phyloP scores from a whole-genome alignment of 2,797 vertebrate species.

The Gila robusta region DNA sequence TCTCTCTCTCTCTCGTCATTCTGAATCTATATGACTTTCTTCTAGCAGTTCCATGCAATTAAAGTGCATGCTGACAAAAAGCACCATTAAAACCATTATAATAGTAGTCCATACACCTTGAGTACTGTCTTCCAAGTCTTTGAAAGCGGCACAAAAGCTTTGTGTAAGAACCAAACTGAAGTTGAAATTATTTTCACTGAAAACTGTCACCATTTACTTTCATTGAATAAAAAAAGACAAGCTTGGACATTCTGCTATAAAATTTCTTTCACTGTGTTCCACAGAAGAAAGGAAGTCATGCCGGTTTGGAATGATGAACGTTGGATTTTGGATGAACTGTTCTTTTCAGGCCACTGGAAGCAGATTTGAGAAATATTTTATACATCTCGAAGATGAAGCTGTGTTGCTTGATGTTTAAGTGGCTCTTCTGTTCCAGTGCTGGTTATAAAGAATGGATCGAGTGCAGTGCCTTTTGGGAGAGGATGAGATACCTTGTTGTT shows the following conservation, averaged over 20 bases:
- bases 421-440: background rate
- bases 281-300: background rate
- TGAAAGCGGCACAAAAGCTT: background rate
- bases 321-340: background rate
- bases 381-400: background rate
- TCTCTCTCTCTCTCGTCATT: background rate
- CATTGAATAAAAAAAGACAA: too few species aligned
- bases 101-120: background rate
- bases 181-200: background rate
- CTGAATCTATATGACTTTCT: background rate
- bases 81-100: background rate
- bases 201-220: background rate
- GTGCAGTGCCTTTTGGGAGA: constrained; percentile 32
- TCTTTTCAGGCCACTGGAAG: background rate
- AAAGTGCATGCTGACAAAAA: background rate
- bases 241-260: background rate
- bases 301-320: background rate
- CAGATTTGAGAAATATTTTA: too few species aligned
- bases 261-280: background rate
- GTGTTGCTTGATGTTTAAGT: background rate
- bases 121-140: background rate
- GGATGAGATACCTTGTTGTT: constrained; percentile 33
- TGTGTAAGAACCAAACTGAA: background rate
- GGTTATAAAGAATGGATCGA: constrained; percentile 38
- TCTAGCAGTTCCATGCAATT: background rate